These are phyloP conservation scores for Euzophera pinguis DNA, from an alignment of 2,888 invertebrate genomes.

Conservation along the genomic window DNA sequence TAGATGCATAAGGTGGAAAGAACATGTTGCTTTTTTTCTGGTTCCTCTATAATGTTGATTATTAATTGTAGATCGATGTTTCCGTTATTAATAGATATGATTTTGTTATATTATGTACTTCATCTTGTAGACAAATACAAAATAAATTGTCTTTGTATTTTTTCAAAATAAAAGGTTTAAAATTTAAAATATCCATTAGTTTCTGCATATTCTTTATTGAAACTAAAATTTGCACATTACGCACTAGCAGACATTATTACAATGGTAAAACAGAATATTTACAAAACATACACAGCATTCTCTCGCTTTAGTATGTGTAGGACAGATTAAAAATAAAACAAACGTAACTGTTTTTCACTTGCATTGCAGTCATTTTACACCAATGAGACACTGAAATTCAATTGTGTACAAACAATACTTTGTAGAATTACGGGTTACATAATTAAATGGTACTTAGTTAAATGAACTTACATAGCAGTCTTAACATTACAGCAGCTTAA, in stretches of 20 bases:
- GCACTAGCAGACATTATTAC: conserved; percentile 41
- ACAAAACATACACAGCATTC: conserved; percentile 27
- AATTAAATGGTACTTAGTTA: neutral
- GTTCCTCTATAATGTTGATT: too few relatives aligned
- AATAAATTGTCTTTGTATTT: neutral
- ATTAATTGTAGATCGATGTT: too few relatives aligned
- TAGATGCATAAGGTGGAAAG: too few relatives aligned
- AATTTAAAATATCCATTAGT: conserved; percentile 22
- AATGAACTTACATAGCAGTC: conserved; percentile 39
- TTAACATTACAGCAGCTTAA: conserved; percentile 34
- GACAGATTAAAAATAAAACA: neutral
- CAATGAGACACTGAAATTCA: neutral
- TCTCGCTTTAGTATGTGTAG: conserved; percentile 5
- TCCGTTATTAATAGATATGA: too few relatives aligned
- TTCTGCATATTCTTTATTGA: conserved; percentile 53
- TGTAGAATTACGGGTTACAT: neutral
- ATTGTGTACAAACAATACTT: neutral
- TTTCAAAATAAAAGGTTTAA: neutral
- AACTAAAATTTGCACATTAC: conserved; percentile 50
- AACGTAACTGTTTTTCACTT: too few relatives aligned
- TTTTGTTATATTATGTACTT: too few relatives aligned
- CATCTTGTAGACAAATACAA: too few relatives aligned
- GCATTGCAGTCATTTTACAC: neutral
- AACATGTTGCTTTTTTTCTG: too few relatives aligned
- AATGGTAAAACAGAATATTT: conserved; percentile 37